Base-by-base conservation (phyloP, 1,140 invertebrate genomes). In the Ooceraea biroi region DNA sequence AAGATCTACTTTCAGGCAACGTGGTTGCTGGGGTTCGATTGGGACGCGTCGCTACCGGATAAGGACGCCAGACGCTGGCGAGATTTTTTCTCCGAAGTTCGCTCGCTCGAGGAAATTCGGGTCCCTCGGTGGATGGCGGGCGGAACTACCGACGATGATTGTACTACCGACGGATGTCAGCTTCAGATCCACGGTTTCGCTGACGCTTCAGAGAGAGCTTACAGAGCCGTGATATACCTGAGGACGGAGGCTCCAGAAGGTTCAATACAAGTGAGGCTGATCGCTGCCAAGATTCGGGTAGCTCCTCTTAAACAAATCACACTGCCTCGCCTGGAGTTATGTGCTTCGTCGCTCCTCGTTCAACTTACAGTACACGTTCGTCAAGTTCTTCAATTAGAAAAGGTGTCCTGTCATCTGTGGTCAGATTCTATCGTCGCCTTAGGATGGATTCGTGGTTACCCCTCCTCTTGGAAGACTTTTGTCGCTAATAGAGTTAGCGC, bases 181-280 rank as follows among this genome's bases (percentile, higher is more conserved):
- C 41, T 74, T 19, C 72, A 74, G n/a, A n/a, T n/a, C n/a, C 76
- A 80, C n/a, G 72, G 72, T 11, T 74, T 74, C 25, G 72, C 72
- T 22, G 72, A 74, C 44, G 72, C 72, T 2, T 74, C 72, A 11
- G 48, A 44, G 25, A 36, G 17, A 60, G 72, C 58, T 1, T 74
- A 74, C 27, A 55, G 2, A 3, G 71, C 57, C 5, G 71, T 60
- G 7, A 8, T 73, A 10, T 73, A 73, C 14, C 3, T 73, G 25
- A 41, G 8, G 7, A 46, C 71, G 5, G 2, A 10, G 8, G n/a
- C 44, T 41, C 19, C 4, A n/a, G 22, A 19, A 0, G 66, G 44
- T 10, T 1, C 5, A 10, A 0, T 17, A 0, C 1, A 17, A 41
- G 30, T 73, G 4, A 17, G 8, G 3, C 22, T 73, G 36, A 3